Percentiles rank a stretch among this genome's conserved stretches.
phyloP scores from a whole-genome alignment of 2,888 invertebrate species.

The Polia nebulosa region DNA sequence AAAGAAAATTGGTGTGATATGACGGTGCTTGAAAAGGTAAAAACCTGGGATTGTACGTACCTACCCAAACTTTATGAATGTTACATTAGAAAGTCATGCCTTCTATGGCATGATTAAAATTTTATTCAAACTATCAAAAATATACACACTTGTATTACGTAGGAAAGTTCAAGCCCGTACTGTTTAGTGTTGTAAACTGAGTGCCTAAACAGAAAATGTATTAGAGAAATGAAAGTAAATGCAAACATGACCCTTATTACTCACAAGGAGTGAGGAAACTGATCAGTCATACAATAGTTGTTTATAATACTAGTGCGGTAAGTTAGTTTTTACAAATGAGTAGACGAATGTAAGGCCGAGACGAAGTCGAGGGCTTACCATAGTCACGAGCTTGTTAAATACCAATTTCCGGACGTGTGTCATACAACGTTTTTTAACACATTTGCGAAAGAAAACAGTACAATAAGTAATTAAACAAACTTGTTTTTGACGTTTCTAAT shows the following conservation, averaged over 20 bases:
- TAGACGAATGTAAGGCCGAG: too few relatives aligned
- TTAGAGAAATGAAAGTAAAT: conserved; percentile 19
- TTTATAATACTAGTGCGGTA: too few relatives aligned
- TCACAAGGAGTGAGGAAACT: not conserved
- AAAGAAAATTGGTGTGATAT: conserved; percentile 25
- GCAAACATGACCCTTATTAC: conserved; percentile 6
- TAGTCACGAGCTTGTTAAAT: too few relatives aligned
- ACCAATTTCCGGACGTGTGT: too few relatives aligned
- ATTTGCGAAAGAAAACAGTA: too few relatives aligned
- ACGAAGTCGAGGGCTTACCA: too few relatives aligned
- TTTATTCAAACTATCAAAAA: not conserved
- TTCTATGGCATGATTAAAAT: not conserved
- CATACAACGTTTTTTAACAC: too few relatives aligned
- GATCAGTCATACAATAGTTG: too few relatives aligned
- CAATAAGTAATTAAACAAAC: too few relatives aligned
- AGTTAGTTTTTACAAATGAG: too few relatives aligned
- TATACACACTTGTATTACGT: not conserved
- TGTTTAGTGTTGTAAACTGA: conserved; percentile 14
- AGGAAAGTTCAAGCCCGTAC: not conserved
- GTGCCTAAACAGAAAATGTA: conserved; percentile 35
- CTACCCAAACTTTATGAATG: conserved; percentile 19
- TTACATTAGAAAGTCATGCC: conserved; percentile 13
- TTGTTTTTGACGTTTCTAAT: too few relatives aligned
- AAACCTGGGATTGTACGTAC: not conserved
- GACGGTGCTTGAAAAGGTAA: conserved; percentile 28